Base-by-base conservation (phyloP, 2,888 invertebrate species). In the Zonitis immaculata region DNA sequence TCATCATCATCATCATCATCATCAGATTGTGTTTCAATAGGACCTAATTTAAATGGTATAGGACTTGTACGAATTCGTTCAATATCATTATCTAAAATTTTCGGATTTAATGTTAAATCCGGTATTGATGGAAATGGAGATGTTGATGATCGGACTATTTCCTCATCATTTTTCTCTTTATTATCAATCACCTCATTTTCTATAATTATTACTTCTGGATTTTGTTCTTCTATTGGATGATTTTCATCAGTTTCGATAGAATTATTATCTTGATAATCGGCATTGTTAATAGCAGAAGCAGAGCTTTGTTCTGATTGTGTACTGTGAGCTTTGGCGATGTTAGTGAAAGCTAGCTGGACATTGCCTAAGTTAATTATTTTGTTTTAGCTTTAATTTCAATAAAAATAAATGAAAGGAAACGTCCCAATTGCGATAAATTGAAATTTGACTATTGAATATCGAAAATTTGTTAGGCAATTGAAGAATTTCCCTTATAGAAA, bases 121-220 rank as follows among this genome's bases (percentile, higher is more conserved):
- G 69, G 67, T 44, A 75, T 73, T 11, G 43, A 57, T 7, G 74
- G 74, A 60, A 74, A 74, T 11, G 72, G 71, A 1, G 73, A 72
- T 6, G 57, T 42, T n/a, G n/a, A n/a, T 14, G 67, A 57, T 49
- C 67, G 56, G 16, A 64, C 7, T 8, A 66, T 20, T 56, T 62
- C 20, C 6, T 61, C 51, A 16, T 58, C 12, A 27, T 68, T 14
- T 20, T 69, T 65, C 4, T 32, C 30, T 4, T 14, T 32, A 32
- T 14, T 14, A n/a, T n/a, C n/a, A n/a, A n/a, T n/a, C n/a, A n/a
- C n/a, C 3, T 32, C 7, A 32, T 12, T 7, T 32, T 32, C 30
- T 32, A 14, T 14, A 6, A 32, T 12, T 7, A 32, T 2, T 14
- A 32, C 14, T 32, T 12, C 30, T 6, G 30, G 12, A 6, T 62